Evolutionary conservation across 2,113 vertebrate species (phyloP), one percentile per base, ranked within the genome.

Genomic region (Columba livia): DNA sequence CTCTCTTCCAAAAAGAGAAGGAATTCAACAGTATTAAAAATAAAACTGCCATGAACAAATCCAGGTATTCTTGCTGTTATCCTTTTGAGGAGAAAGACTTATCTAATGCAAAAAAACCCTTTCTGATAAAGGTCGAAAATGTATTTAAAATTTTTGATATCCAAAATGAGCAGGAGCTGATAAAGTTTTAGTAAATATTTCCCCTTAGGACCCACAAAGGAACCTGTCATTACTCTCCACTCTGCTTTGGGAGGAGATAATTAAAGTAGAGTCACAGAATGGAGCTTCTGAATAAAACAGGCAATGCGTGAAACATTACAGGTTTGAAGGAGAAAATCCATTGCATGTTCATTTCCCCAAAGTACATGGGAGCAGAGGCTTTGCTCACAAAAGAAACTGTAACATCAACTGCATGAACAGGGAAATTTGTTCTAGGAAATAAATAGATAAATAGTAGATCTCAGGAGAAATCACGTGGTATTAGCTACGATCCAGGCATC

Each of bases 171-270:
- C 36, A 73, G 58, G 70, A 36, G 1, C 57, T 93, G 85, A 93
- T 94, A 91, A 97, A 88, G 66, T 95, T 93, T 38, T 72, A 85
- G 85, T 94, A 96, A 96, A 79, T 90, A 88, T 71, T 96, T 96
- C 34, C 89, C 84, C 57, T 20, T 77, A 3, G 11, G 80, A 89
- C 38, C 31, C 15, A 18, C 56, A 84, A n/a, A 89, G 47, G 47
- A 93, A 57, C 58, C 64, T 94, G 74, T 4, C 29, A 53, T 90
- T 88, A 32, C 57, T 65, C 64, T 90, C 16, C 32, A 47, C 15
- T 83, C 40, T 86, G 34, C 70, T 75, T 92, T 31, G 25, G 88
- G 62, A 95, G 32, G 15, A 70, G 75, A 10, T 78, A 90, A 95
- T 96, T 95, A 84, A 95, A 92, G 54, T 53, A 88, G 58, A 90